These are phyloP conservation scores for Drosophila neonasuta DNA, from an alignment of 2,888 invertebrate species.

Conservation along the genomic window DNA sequence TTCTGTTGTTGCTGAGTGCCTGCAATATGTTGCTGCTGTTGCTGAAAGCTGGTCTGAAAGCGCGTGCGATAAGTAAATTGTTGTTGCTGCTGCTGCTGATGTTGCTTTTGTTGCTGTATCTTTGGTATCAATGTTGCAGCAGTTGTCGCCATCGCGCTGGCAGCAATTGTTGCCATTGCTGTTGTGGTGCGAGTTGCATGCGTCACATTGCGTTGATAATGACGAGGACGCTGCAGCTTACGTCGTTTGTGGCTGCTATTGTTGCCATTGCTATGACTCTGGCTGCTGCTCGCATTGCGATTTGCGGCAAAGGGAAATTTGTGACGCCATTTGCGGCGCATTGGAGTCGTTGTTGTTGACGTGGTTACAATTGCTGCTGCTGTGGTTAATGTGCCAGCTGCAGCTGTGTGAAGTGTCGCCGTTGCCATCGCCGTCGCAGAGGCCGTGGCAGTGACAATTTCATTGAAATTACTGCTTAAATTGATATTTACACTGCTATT, in stretches of 20 bases:
- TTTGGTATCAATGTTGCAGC: conserved; percentile 58
- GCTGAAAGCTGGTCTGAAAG: conserved; percentile 53
- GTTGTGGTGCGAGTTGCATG: conserved; percentile 73
- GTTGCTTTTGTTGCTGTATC: conserved; percentile 39
- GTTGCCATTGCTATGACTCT: conserved; percentile 59
- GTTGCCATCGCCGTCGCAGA: conserved; percentile 42
- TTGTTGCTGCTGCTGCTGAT: conserved; percentile 39
- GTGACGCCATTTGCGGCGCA: conserved; percentile 72
- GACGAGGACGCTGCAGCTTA: conserved; percentile 59
- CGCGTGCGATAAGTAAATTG: conserved; percentile 64
- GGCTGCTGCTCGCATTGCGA: conserved; percentile 40
- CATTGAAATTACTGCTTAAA: conserved; percentile 69
- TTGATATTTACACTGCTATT: conserved; percentile 78
- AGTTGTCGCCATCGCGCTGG: conserved; percentile 50
- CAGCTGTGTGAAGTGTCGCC: conserved; percentile 27
- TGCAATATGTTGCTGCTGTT: conserved; percentile 49
- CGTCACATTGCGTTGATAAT: conserved; percentile 65
- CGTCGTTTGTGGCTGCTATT: conserved; percentile 68
- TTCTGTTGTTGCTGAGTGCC: conserved; percentile 42
- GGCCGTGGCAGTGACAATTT: conserved; percentile 68
- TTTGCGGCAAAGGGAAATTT: conserved; percentile 56
- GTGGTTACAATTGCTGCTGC: conserved; percentile 45
- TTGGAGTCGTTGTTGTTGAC: conserved; percentile 48
- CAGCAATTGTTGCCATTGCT: conserved; percentile 52
- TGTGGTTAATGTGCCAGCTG: conserved; percentile 26